A percentile compares a stretch with the other conserved stretches of the same genome.
phyloP scores from a whole-genome alignment of 53 echinoderm and acorn worm genomes.

The Henricia sp. region DNA sequence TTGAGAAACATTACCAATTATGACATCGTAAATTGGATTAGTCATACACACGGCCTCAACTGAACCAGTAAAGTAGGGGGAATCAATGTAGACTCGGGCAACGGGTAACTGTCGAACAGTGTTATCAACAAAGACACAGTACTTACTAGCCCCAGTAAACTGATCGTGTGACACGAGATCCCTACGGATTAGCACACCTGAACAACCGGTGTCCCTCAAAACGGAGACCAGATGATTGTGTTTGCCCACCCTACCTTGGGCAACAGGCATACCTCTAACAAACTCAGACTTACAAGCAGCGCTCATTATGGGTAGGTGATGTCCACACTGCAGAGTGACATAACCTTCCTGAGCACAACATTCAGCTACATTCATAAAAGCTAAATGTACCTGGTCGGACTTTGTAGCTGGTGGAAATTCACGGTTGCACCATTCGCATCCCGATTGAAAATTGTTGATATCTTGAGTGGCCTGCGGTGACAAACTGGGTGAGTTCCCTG shows the following conservation, averaged over 20 bases:
- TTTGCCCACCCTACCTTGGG: background rate
- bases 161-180: slow-evolving; percentile 15
- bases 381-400: slow-evolving; percentile 3
- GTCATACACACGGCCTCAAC: slow-evolving; percentile 20
- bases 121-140: slow-evolving; percentile 37
- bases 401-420: background rate
- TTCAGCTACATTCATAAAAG: slow-evolving; percentile 20
- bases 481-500: too few relatives aligned
- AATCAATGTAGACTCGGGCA: slow-evolving; percentile 13
- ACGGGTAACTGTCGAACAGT: slow-evolving; percentile 40
- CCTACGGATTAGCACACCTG: slow-evolving; percentile 20
- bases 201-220: slow-evolving; percentile 33
- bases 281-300: slow-evolving; percentile 14
- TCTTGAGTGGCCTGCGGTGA: background rate
- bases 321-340: slow-evolving; percentile 29
- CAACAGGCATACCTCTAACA: slow-evolving; percentile 6
- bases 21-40: slow-evolving; percentile 13
- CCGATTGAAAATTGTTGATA: background rate
- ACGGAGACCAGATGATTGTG: slow-evolving; percentile 16
- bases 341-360: slow-evolving; percentile 9
- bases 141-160: slow-evolving; percentile 14
- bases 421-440: background rate
- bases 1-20: slow-evolving; percentile 1
- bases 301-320: slow-evolving; percentile 31
- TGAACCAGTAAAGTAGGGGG: slow-evolving; percentile 13